phyloP scores from a whole-genome alignment of 2,797 vertebrate species.

The Ptychobarbus kaznakovi region DNA sequence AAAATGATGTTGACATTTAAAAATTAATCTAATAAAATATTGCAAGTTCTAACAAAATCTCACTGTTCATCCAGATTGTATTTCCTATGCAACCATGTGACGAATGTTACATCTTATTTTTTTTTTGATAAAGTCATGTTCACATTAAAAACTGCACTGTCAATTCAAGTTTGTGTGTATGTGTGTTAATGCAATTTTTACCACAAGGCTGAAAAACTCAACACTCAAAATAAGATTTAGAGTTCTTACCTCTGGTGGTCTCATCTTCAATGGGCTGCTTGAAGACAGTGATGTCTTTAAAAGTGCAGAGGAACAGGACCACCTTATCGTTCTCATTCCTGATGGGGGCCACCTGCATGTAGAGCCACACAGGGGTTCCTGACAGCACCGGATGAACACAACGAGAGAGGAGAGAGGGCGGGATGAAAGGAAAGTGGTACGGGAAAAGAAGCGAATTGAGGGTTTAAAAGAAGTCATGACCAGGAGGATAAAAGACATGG shows the following conservation, averaged over 20 bases:
- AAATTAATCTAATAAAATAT: background rate
- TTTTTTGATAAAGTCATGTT: background rate
- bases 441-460: constrained; percentile 52
- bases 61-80: background rate
- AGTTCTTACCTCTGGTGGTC: constrained; percentile 87
- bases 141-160: background rate
- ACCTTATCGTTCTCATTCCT: constrained; percentile 98
- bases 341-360: constrained; percentile 99
- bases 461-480: constrained; percentile 33
- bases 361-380: constrained; percentile 98
- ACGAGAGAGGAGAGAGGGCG: constrained; percentile 46
- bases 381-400: constrained; percentile 30
- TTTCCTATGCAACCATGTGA: background rate
- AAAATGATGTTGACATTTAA: background rate
- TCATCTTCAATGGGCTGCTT: constrained; percentile 98
- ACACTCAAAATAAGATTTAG: background rate
- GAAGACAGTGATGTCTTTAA: constrained; percentile 98
- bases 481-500: constrained; percentile 30
- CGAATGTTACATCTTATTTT: background rate
- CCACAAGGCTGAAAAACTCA: background rate
- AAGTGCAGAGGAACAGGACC: constrained; percentile 97
- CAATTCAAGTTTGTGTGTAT: background rate
- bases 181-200: background rate
- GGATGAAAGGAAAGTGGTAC: constrained; percentile 48
- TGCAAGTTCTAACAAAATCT: background rate